Evolutionary conservation across 2,888 invertebrate genomes (phyloP), one percentile per base, ranked within the genome.

Genomic region (Pedicia rivosa): DNA sequence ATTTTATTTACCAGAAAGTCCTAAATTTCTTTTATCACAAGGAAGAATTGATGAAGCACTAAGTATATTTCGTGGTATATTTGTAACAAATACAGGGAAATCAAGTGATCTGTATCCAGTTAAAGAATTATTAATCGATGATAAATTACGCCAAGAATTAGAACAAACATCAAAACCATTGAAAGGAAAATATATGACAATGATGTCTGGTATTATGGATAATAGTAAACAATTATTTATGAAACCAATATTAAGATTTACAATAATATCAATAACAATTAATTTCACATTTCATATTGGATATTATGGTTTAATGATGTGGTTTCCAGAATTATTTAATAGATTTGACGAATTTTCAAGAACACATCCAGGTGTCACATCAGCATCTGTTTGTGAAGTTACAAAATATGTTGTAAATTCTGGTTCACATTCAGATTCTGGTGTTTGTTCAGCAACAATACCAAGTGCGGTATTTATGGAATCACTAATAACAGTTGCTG

Each of bases 231-330:
- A 78, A 52, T 62, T 86, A 40, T 87, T 87, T 57, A 67, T 75
- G 41, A 72, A 78, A 45, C 84, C 86, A 44, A 84, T 87, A 49
- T 63, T 86, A 45, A 78, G 79, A 52, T 84, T 84, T 57, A 86
- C 86, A 28, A 49, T 75, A 48, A 80, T 87, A 56, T 86, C 87
- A 42, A 80, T 88, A 49, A 75, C 80, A 42, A 87, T 91, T 54
- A 88, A 90, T 56, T 87, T 90, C 56, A 86, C 88, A 47, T 86
- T 91, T 64, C 87, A 90, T 63, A 90, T 90, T 61, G 91, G 86
- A 74, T 92, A 90, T 60, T 92, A 92, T 57, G 91, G 91, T 28
- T 66, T 92, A 37, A 88, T 88, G 84, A 87, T 92, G 84, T 92
- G 92, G 92, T 90, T 91, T 64, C 91, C 91, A 1, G 90, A 91